Base-by-base conservation (phyloP, 2,797 vertebrate genomes). In the Lithobates pipiens region DNA sequence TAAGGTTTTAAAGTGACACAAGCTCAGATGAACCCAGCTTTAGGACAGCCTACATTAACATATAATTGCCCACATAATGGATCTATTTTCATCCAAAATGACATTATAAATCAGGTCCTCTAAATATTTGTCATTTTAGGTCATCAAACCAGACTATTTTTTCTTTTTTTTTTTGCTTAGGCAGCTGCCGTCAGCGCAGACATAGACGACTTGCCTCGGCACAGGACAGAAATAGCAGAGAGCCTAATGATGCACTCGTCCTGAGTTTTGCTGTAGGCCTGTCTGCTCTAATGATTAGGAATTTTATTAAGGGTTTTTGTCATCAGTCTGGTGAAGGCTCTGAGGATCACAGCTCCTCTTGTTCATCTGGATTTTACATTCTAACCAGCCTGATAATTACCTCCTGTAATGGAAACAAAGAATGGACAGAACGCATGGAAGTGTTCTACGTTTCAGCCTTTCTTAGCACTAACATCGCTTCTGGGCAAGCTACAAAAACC, bases 211-310 rank as follows among this genome's bases (percentile, higher is more conserved):
- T 67, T 39, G 75, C 65, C 65, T 77, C 25, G 32, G 54, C 11
- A 9, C 29, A 46, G 70, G 69, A 29, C 77, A 85, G 83, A 85
- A 85, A 85, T 85, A 85, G 83, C 76, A 79, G 61, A 71, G 76
- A 71, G 68, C 83, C 42, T 84, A 85, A 85, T 85, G 83, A 85
- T 80, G 76, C 50, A 63, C 76, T 78, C 25, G 76, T 85, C 54
- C 69, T 71, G 77, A 73, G 83, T 74, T 85, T 57, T 80, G 77
- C 83, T 80, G 46, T 79, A 67, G 83, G 76, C 83, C 83, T 79
- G 77, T 73, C 76, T 80, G 70, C 83, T 50, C 77, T 85, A 85
- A 85, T 85, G 54, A 85, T 80, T 74, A 72, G 70, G 77, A 85
- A 63, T 80, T 85, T 79, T 79, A 85, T 79, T 85, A 80, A 79